These are phyloP conservation scores for Euwallacea similis DNA, from an alignment of 1,140 invertebrate genomes.

Conservation along the genomic window DNA sequence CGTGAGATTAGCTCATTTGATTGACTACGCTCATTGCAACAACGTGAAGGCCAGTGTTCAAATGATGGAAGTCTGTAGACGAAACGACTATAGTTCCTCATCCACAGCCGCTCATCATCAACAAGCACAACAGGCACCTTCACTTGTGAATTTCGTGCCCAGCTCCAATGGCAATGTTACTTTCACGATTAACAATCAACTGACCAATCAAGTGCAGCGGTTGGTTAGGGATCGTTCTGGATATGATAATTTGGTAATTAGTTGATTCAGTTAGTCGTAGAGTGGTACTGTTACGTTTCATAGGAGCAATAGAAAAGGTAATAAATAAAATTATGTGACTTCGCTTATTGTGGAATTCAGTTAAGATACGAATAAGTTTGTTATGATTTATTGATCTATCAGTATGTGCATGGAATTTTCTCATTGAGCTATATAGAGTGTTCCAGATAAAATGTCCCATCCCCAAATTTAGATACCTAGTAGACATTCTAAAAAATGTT, in stretches of 20 bases:
- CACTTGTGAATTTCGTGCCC: slow-evolving; percentile 71
- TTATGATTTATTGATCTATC: too few relatives aligned
- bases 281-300: too few relatives aligned
- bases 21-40: slow-evolving; percentile 95
- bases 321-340: too few relatives aligned
- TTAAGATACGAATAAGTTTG: too few relatives aligned
- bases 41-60: slow-evolving; percentile 94
- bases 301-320: too few relatives aligned
- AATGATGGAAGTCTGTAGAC: slow-evolving; percentile 85
- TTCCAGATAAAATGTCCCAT: too few relatives aligned
- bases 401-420: too few relatives aligned
- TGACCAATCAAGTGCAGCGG: slow-evolving; percentile 73
- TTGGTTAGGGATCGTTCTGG: slow-evolving; percentile 66
- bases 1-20: slow-evolving; percentile 88
- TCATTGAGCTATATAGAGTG: too few relatives aligned
- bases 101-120: slow-evolving; percentile 59
- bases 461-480: too few relatives aligned
- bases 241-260: slow-evolving; percentile 65
- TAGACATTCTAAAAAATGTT: too few relatives aligned
- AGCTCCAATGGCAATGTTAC: slow-evolving; percentile 82
- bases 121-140: slow-evolving; percentile 65
- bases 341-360: too few relatives aligned
- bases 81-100: slow-evolving; percentile 65
- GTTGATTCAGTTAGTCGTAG: neutral
- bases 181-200: slow-evolving; percentile 82